Percentiles rank a stretch among this genome's conserved stretches.
Conservation (phyloP, 1,140 invertebrate genomes). For the Euwallacea fornicatus region DNA sequence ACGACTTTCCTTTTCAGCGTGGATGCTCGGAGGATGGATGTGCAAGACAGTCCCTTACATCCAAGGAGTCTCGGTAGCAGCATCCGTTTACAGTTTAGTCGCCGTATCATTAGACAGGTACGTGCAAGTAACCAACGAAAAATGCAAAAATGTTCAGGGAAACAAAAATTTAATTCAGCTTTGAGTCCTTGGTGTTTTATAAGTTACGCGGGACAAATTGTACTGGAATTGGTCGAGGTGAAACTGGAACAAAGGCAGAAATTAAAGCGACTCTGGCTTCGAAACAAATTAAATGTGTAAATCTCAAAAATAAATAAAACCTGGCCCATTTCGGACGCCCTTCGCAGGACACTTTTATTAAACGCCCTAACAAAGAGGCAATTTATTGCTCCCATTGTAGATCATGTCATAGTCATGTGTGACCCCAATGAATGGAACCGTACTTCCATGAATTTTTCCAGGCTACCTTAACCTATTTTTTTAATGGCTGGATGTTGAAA, state of each 20-base stretch:
- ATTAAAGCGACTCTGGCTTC: neutral
- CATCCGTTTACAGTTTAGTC: constrained; percentile 91
- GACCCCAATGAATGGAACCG: neutral
- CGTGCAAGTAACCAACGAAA: constrained; percentile 48
- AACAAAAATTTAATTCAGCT: neutral
- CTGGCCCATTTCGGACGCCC: neutral
- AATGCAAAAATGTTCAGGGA: neutral
- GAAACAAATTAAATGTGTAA: neutral
- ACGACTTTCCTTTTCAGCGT: constrained; percentile 69
- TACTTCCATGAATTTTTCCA: neutral
- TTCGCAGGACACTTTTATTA: neutral
- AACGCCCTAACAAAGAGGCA: constrained; percentile 3
- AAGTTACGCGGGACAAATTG: too few species aligned
- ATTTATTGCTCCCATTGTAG: constrained; percentile 5
- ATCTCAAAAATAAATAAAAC: constrained; percentile 11
- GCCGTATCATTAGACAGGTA: constrained; percentile 93
- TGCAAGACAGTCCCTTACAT: constrained; percentile 94
- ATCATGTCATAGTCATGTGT: constrained; percentile 12
- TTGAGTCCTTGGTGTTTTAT: too few species aligned
- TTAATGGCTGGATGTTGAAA: neutral
- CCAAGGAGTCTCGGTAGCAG: constrained; percentile 90
- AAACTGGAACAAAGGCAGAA: neutral
- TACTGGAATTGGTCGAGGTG: neutral
- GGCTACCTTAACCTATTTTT: constrained; percentile 2
- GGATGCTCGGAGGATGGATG: constrained; percentile 90